These are phyloP conservation scores for Dioctria rufipes DNA, from an alignment of 2,888 invertebrate species.

Conservation along the genomic window DNA sequence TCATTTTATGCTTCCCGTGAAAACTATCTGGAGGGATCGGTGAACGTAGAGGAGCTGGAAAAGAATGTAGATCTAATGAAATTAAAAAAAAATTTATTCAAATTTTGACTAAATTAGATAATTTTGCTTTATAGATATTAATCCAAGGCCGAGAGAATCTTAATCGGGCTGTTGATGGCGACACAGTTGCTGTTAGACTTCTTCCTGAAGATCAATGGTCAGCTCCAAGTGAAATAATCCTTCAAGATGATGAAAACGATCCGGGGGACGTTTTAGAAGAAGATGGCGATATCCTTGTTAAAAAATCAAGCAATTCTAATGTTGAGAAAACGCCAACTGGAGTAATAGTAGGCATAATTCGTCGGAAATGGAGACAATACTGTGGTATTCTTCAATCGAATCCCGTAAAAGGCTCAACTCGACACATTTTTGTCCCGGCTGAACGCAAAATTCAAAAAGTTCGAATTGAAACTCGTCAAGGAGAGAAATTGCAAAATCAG, in stretches of 20 bases:
- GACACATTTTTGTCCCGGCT: conserved; percentile 94
- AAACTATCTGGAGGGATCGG: conserved; percentile 94
- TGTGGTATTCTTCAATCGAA: conserved; percentile 94
- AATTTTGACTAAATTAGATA: conserved; percentile 53
- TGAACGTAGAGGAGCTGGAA: conserved; percentile 84
- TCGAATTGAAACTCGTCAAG: conserved; percentile 95
- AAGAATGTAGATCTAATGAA: conserved; percentile 77
- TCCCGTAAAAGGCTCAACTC: conserved; percentile 77
- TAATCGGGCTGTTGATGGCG: conserved; percentile 96
- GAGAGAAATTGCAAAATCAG: conserved; percentile 83
- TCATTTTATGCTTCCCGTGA: conserved; percentile 89
- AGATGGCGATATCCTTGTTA: conserved; percentile 73
- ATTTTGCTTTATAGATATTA: conserved; percentile 75
- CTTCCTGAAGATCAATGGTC: conserved; percentile 93
- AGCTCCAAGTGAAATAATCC: conserved; percentile 87
- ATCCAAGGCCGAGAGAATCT: conserved; percentile 89
- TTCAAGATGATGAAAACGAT: conserved; percentile 82
- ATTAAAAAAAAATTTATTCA: conserved; percentile 39
- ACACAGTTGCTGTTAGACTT: conserved; percentile 91
- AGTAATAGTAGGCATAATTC: conserved; percentile 92
- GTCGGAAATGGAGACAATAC: conserved; percentile 97
- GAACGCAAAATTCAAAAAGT: conserved; percentile 95
- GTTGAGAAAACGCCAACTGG: conserved; percentile 79
- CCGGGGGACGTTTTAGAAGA: conserved; percentile 80
- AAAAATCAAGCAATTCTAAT: conserved; percentile 64